A percentile compares a stretch with the other conserved stretches of the same genome.
phyloP scores from a whole-genome alignment of 2,113 vertebrate genomes.

The Tringa solitaria region DNA sequence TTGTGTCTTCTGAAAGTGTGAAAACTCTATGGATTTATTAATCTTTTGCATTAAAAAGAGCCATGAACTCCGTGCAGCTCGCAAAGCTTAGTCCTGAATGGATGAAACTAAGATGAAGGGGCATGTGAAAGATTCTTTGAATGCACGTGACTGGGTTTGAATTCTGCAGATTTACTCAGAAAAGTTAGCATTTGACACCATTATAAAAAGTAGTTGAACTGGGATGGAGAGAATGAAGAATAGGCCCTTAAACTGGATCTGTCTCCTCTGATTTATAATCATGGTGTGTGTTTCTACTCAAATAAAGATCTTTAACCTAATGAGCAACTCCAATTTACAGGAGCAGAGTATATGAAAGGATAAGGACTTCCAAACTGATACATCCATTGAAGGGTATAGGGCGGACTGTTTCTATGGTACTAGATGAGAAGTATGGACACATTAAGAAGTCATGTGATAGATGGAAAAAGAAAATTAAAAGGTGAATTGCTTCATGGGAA shows the following conservation, averaged over 20 bases:
- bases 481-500: background rate
- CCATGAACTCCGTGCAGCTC: background rate
- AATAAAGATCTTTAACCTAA: background rate
- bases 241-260: background rate
- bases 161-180: background rate
- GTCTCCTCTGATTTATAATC: background rate
- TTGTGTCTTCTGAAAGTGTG: background rate
- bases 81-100: background rate
- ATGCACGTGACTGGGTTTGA: background rate
- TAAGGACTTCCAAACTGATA: background rate
- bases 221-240: background rate
- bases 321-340: background rate
- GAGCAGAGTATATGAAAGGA: background rate
- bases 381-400: background rate
- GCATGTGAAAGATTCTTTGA: background rate
- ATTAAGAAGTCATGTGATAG: background rate
- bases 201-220: background rate
- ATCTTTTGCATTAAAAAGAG: background rate
- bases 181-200: background rate
- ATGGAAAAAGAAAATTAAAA: slow-evolving; percentile 8
- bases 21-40: background rate
- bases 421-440: background rate
- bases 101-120: background rate
- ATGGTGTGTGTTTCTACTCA: background rate
- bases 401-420: background rate